Conservation (phyloP, 92 coral and sea anemone species). For the Chrysogorgia sp. region DNA sequence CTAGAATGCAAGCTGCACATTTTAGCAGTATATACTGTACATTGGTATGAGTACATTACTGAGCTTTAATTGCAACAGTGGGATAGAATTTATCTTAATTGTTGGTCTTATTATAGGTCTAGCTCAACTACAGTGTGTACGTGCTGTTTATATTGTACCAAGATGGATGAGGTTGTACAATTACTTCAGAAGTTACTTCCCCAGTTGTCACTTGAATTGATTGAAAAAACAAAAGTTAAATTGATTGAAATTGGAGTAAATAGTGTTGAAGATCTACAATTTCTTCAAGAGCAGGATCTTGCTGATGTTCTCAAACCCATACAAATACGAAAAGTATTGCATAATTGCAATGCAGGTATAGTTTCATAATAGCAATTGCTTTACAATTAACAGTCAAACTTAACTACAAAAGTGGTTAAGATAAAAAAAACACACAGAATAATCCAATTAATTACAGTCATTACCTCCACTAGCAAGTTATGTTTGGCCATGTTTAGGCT, state of each 20-base stretch:
- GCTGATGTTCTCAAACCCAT: conserved; percentile 18
- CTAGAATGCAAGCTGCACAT: too few relatives aligned
- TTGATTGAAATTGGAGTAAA: conserved; percentile 1
- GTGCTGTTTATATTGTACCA: not conserved
- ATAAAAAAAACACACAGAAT: too few relatives aligned
- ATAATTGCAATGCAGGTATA: not conserved
- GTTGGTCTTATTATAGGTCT: not conserved
- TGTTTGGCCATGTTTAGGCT: too few relatives aligned
- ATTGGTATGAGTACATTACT: too few relatives aligned
- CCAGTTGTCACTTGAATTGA: not conserved
- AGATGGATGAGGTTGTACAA: not conserved
- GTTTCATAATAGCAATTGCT: not conserved
- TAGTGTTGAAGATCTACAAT: not conserved
- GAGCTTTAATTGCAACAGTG: too few relatives aligned
- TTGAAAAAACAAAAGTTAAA: not conserved
- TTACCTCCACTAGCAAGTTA: too few relatives aligned
- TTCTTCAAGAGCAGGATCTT: conserved; percentile 12
- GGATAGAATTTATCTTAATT: too few relatives aligned
- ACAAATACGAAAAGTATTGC: not conserved
- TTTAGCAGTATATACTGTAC: too few relatives aligned
- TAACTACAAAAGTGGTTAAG: too few relatives aligned
- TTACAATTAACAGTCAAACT: too few relatives aligned
- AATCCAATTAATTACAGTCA: too few relatives aligned
- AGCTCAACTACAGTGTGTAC: too few relatives aligned
- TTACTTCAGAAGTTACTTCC: not conserved